Base-by-base conservation (phyloP, 1,140 invertebrate genomes). In the Bombus cullumanus region DNA sequence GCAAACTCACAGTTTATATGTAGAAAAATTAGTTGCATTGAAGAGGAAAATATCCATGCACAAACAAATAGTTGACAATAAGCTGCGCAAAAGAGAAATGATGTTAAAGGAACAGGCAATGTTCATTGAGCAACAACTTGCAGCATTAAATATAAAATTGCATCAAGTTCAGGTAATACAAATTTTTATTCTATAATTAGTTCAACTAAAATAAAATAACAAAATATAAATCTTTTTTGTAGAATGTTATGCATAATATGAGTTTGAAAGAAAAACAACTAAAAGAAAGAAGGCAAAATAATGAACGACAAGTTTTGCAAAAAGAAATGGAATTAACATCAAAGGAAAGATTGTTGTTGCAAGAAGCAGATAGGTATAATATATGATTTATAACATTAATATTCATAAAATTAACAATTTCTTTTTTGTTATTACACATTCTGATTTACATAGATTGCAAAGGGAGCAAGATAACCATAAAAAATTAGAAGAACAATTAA, bases 31-130 rank as follows among this genome's bases (percentile, higher is more conserved):
- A 28, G 47, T 47, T 41, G 31, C 76, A 4, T 85, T 91, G 3
- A 94, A 89, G 59, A 94, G 88, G 41, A 95, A 93, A 75, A 86
- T 95, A 64, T 39, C 93, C 6, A 76, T 83, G n/a, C 94, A 95
- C 47, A 95, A 94, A 79, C 90, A 94, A 77, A 64, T 88, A 34
- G 94, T 94, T 75, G 89, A 93, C 31, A 57, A 81, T 37, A 84
- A 92, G 25, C 79, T 95, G 41, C 92, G 57, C 1, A 86, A 93
- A 41, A 95, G 93, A 41, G 94, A 94, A 79, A 88, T 69, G 13
- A 90, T 93, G 83, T 86, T 95, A 43, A 94, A 91, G 68, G 86
- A 92, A 62, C 93, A 94, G 72, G 92, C 92, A 8, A 18, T 87
- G 37, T 18, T 86, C 25, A 86, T 93, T 31, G 93, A 95, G 78